These are phyloP conservation scores for Betta splendens DNA, from an alignment of 2,797 vertebrate genomes.

Conservation along the genomic window DNA sequence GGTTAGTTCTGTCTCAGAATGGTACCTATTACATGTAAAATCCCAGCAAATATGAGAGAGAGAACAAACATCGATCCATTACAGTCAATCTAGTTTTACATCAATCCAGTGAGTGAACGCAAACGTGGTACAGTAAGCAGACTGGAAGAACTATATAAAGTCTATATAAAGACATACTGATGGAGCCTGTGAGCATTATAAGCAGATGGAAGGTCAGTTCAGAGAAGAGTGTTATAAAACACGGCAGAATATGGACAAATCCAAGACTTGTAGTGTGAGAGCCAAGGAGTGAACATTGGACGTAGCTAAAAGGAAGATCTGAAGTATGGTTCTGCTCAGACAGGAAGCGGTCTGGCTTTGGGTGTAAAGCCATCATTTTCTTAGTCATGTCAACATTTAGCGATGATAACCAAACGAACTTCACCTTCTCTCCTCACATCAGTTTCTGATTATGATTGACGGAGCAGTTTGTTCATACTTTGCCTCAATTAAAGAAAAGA, in stretches of 20 bases:
- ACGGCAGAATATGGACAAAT: conserved; percentile 21
- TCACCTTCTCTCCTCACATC: background rate
- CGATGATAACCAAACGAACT: background rate
- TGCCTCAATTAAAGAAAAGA: background rate
- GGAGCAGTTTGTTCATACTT: background rate
- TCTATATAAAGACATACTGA: conserved; percentile 26
- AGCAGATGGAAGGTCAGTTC: conserved; percentile 49
- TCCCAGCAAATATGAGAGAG: background rate
- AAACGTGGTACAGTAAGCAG: conserved; percentile 49
- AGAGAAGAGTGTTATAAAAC: conserved; percentile 45
- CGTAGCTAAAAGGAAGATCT: background rate
- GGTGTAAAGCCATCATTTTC: conserved; percentile 2
- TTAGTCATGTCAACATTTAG: conserved; percentile 1
- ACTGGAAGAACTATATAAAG: conserved; percentile 39
- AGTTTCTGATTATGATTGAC: background rate
- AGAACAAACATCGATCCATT: conserved; percentile 35
- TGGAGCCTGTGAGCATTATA: conserved; percentile 16
- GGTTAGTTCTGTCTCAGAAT: conserved; percentile 25
- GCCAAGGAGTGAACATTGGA: conserved; percentile 15
- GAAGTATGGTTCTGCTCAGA: background rate
- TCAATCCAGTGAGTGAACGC: conserved; percentile 38
- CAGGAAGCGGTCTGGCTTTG: background rate
- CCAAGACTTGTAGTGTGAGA: conserved; percentile 36
- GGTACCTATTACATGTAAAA: conserved; percentile 45
- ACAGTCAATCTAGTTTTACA: conserved; percentile 46